Evolutionary conservation across 2,113 vertebrate species (phyloP).

Genomic region (Urocolius indicus): DNA sequence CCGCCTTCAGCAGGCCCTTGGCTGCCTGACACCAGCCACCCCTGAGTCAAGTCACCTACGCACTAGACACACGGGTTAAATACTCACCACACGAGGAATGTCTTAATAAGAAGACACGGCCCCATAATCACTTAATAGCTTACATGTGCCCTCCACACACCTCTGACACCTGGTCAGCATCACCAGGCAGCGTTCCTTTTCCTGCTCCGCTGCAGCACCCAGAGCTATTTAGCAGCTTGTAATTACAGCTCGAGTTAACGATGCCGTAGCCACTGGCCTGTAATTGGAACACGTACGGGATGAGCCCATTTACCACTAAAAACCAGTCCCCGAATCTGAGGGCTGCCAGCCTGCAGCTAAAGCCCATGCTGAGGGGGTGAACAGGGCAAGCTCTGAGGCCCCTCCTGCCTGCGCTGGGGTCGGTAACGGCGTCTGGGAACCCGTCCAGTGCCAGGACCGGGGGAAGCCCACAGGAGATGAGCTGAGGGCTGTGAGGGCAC

Average conservation of each 20-base stretch:
- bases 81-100: fast-evolving
- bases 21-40: neutral
- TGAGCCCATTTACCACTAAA: neutral
- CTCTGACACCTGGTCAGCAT: neutral
- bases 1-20: neutral
- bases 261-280: neutral
- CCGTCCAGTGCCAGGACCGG: no score
- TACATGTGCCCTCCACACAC: neutral
- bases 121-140: neutral
- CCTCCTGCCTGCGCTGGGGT: fast-evolving
- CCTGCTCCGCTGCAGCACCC: neutral
- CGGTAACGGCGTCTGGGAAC: neutral
- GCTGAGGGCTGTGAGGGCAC: no score
- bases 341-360: neutral
- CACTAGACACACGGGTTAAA: fast-evolving
- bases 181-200: neutral
- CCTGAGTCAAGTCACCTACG: fast-evolving
- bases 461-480: no score
- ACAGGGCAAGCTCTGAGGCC: neutral
- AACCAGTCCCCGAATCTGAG: neutral
- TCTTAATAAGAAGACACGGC: neutral
- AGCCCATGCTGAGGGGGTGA: fast-evolving
- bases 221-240: neutral
- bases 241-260: neutral
- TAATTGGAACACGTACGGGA: neutral